These are phyloP conservation scores for Rhyacophila brunnea DNA, from an alignment of 1,140 invertebrate species.

Conservation along the genomic window DNA sequence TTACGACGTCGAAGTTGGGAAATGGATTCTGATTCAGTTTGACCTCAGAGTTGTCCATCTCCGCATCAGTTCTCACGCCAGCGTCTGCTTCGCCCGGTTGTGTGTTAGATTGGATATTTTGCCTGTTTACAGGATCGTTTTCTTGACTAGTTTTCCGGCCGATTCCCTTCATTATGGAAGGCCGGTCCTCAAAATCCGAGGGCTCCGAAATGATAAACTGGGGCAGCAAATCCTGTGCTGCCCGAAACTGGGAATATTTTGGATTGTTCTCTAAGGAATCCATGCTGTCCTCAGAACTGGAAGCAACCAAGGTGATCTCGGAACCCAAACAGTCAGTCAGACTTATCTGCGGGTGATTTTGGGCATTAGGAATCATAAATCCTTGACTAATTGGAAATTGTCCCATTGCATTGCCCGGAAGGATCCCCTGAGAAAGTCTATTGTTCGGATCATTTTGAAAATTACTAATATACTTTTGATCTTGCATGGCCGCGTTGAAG, in stretches of 20 bases:
- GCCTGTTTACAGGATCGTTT: constrained; percentile 42
- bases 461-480: constrained; percentile 20
- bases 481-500: constrained; percentile 3
- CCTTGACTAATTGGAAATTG: constrained; percentile 16
- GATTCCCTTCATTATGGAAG: constrained; percentile 77
- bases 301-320: constrained; percentile 73
- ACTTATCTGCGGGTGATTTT: constrained; percentile 78
- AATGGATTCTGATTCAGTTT: constrained; percentile 21
- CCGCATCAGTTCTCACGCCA: background rate
- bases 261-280: constrained; percentile 57
- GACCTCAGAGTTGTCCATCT: constrained; percentile 12
- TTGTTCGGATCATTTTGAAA: background rate
- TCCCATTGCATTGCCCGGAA: constrained; percentile 7
- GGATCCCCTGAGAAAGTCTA: constrained; percentile 19
- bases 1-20: constrained; percentile 19
- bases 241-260: constrained; percentile 40
- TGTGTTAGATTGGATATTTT: background rate
- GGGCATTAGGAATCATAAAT: constrained; percentile 18
- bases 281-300: constrained; percentile 65
- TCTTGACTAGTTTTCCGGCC: constrained; percentile 65
- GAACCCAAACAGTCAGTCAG: constrained; percentile 86
- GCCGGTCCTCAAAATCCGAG: constrained; percentile 72
- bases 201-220: constrained; percentile 72
- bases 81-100: background rate
- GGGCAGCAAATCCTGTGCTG: constrained; percentile 43